Evolutionary conservation across 2,113 vertebrate genomes (phyloP), one percentile per base, ranked within the genome.

Genomic region (Stegastes partitus): DNA sequence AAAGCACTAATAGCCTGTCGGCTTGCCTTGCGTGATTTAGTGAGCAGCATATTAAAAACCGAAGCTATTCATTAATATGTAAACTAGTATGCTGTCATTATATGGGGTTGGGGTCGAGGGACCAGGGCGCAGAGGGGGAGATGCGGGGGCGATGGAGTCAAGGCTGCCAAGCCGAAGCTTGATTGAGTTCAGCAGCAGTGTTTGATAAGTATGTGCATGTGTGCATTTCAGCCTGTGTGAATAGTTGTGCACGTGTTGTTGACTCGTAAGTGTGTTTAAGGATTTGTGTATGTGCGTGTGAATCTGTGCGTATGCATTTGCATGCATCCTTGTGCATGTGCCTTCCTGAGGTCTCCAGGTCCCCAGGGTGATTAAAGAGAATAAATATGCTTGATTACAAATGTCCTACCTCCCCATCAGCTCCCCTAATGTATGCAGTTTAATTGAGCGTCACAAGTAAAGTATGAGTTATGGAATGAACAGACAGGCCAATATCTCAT

Each of bases 331-430:
- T 72, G 76, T 77, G 88, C 7, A 64, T 67, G 75, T 83, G 80
- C 68, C 75, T 83, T 80, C 71, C 82, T 73, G 88, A 83, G 88
- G 86, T 93, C 92, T 85, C 85, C 56, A 72, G 79, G 89, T 94
- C 94, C 92, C 95, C 74, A 62, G 93, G 91, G 93, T 94, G 92
- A 94, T 92, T 93, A 93, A 90, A 92, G 86, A 88, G 92, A 93
- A 95, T 94, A 94, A 95, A 95, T 94, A 94, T 92, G 89, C 92
- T 93, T 94, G 91, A 95, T 94, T 95, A 94, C 92, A 93, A 94
- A 94, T 83, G 92, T 90, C 90, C 90, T 87, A 87, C 91, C 93
- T 90, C 87, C 87, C 84, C 88, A 93, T 93, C 90, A 93, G 85
- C 83, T 79, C 81, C 77, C 51, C 81, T 94, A 94, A 95, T 94